Evolutionary conservation across 2,113 vertebrate species (phyloP).

Genomic region (Brevimyrus niger): DNA sequence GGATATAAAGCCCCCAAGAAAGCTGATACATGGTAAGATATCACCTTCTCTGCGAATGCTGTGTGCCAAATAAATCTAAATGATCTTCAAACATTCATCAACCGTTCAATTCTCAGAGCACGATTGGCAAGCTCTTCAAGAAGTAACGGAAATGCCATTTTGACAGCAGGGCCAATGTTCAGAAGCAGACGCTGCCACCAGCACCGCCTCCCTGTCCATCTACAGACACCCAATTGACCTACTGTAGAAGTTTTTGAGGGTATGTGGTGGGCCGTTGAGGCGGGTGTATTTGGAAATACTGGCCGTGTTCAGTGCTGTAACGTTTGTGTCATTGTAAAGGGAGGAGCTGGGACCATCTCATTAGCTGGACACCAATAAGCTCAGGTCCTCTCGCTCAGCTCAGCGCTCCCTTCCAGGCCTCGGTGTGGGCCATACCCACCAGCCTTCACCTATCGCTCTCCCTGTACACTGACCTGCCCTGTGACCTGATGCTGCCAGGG

Average conservation of each 20-base stretch:
- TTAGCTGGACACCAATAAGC: slow-evolving; percentile 75
- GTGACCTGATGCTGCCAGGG: background rate
- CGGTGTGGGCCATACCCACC: slow-evolving; percentile 77
- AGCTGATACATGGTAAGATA: too few species aligned
- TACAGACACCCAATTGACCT: slow-evolving; percentile 81
- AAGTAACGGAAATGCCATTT: too few species aligned
- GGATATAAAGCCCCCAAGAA: too few species aligned
- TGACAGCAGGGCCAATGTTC: too few species aligned
- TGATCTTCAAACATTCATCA: too few species aligned
- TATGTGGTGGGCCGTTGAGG: background rate
- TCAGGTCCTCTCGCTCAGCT: slow-evolving; percentile 80
- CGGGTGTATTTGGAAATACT: background rate
- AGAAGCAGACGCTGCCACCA: slow-evolving; percentile 82
- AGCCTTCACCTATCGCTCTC: slow-evolving; percentile 57
- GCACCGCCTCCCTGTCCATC: slow-evolving; percentile 82
- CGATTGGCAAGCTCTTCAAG: too few species aligned
- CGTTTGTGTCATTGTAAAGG: slow-evolving; percentile 19
- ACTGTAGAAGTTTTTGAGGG: slow-evolving; percentile 71
- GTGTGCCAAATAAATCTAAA: too few species aligned
- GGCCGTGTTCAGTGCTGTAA: background rate
- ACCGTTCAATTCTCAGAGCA: too few species aligned
- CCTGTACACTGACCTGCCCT: background rate
- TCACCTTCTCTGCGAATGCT: too few species aligned
- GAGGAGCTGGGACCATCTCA: slow-evolving; percentile 62
- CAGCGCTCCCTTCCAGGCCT: slow-evolving; percentile 89